Conservation (phyloP, 2,888 invertebrate genomes). For the Axea sp. region DNA sequence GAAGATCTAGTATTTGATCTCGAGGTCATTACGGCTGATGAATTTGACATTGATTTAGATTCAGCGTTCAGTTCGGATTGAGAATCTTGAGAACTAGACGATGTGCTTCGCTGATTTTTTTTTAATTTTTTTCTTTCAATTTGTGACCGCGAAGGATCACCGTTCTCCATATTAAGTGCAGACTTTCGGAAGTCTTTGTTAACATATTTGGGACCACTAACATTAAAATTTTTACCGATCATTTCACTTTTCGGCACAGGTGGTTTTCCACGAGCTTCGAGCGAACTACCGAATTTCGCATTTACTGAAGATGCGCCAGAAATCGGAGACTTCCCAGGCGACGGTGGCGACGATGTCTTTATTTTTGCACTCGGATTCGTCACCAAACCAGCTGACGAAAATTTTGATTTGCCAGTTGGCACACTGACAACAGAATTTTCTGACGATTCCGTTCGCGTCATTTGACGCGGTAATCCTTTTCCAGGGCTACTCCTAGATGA, state of each 20-base stretch:
- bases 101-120: conserved; percentile 77
- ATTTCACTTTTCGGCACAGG: conserved; percentile 80
- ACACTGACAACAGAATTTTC: conserved; percentile 70
- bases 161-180: conserved; percentile 83
- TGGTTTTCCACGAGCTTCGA: conserved; percentile 77
- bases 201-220: conserved; percentile 75
- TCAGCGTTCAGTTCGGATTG: conserved; percentile 70
- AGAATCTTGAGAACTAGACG: conserved; percentile 79
- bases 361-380: conserved; percentile 75
- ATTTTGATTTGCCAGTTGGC: conserved; percentile 77
- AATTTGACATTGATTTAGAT: conserved; percentile 17
- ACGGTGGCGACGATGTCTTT: conserved; percentile 65
- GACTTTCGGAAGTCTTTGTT: conserved; percentile 89
- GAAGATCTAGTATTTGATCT: conserved; percentile 17
- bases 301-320: conserved; percentile 68
- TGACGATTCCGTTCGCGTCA: conserved; percentile 72
- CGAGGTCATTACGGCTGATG: conserved; percentile 8
- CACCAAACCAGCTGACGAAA: conserved; percentile 72
- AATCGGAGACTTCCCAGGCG: conserved; percentile 66
- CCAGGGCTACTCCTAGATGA: conserved; percentile 67
- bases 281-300: conserved; percentile 68
- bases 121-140: conserved; percentile 68
- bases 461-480: conserved; percentile 71
- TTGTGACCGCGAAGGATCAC: conserved; percentile 71
- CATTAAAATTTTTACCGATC: conserved; percentile 67